A percentile compares a stretch with the other conserved stretches of the same genome.
phyloP scores from a whole-genome alignment of 2,888 invertebrate species.

The Drosophila bunnanda region DNA sequence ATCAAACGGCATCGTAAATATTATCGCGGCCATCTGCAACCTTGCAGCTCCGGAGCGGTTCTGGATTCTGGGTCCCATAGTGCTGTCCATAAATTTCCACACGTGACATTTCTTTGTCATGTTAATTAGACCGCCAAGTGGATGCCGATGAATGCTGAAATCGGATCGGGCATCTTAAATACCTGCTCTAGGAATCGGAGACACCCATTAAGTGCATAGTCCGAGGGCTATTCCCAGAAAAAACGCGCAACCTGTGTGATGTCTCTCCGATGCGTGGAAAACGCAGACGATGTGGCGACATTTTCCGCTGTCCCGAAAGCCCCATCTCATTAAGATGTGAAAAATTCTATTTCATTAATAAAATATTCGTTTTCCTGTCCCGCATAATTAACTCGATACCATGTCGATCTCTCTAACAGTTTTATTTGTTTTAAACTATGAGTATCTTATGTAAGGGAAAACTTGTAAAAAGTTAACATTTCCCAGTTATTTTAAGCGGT shows the following conservation, averaged over 20 bases:
- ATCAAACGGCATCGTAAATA: constrained; percentile 79
- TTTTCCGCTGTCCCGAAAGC: constrained; percentile 12
- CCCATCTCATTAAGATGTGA: constrained; percentile 44
- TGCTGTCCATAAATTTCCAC: constrained; percentile 71
- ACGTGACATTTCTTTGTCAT: constrained; percentile 81
- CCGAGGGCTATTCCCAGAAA: constrained; percentile 58
- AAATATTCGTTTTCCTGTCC: constrained; percentile 26
- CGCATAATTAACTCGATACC: constrained; percentile 33
- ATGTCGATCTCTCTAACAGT: background rate
- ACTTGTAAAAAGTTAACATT: background rate
- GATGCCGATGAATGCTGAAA: constrained; percentile 62
- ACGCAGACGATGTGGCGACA: constrained; percentile 68
- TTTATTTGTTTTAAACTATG: constrained; percentile 13
- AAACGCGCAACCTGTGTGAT: constrained; percentile 18
- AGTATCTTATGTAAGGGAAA: background rate
- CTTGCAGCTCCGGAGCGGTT: constrained; percentile 46
- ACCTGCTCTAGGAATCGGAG: constrained; percentile 59
- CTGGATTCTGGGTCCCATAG: constrained; percentile 42
- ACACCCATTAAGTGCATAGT: constrained; percentile 51
- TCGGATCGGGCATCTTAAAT: constrained; percentile 79
- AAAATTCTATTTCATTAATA: constrained; percentile 41
- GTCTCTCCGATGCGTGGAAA: constrained; percentile 22
- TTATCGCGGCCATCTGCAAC: constrained; percentile 71
- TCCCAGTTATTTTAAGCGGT: background rate
- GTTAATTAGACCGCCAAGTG: constrained; percentile 81